Evolutionary conservation across 2,888 invertebrate genomes (phyloP).

Genomic region (Amorpha juglandis): DNA sequence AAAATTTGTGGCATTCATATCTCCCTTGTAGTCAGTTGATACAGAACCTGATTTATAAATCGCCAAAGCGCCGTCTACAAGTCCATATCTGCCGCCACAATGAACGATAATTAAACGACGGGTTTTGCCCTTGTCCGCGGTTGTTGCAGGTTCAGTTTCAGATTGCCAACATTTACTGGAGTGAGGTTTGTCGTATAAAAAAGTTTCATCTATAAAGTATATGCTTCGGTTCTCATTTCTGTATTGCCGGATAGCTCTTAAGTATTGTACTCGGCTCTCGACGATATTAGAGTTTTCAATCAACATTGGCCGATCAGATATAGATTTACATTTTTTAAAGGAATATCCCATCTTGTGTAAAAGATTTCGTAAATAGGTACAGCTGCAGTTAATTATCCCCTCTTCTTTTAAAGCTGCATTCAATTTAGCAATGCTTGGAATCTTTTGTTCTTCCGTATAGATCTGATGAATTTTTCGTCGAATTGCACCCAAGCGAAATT

Average conservation of each 20-base stretch:
- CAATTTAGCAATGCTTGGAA: constrained; percentile 21
- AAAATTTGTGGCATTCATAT: constrained; percentile 15
- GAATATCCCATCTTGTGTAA: constrained; percentile 24
- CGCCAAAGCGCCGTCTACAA: constrained; percentile 3
- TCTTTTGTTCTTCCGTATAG: constrained; percentile 18
- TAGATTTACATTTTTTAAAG: constrained; percentile 21
- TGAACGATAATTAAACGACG: constrained; percentile 20
- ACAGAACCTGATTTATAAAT: neutral
- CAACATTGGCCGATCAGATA: neutral
- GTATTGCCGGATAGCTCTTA: constrained; percentile 20
- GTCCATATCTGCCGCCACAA: constrained; percentile 12
- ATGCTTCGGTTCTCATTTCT: constrained; percentile 24
- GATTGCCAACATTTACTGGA: constrained; percentile 1
- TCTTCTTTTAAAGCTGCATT: constrained; percentile 18
- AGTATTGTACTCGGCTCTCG: constrained; percentile 13
- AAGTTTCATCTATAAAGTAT: constrained; percentile 21
- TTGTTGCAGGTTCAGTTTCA: neutral
- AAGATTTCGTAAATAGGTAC: constrained; percentile 4
- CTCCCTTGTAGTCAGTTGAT: neutral
- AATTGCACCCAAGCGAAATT: neutral
- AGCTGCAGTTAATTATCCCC: constrained; percentile 21
- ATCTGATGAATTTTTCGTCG: constrained; percentile 25
- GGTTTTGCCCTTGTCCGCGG: neutral
- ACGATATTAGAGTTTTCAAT: constrained; percentile 18
- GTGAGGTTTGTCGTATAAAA: neutral